A percentile compares a stretch with the other conserved stretches of the same genome.
These are phyloP conservation scores for Rhagophthalmus giganteus DNA, from an alignment of 2,888 invertebrate species.

Conservation along the genomic window DNA sequence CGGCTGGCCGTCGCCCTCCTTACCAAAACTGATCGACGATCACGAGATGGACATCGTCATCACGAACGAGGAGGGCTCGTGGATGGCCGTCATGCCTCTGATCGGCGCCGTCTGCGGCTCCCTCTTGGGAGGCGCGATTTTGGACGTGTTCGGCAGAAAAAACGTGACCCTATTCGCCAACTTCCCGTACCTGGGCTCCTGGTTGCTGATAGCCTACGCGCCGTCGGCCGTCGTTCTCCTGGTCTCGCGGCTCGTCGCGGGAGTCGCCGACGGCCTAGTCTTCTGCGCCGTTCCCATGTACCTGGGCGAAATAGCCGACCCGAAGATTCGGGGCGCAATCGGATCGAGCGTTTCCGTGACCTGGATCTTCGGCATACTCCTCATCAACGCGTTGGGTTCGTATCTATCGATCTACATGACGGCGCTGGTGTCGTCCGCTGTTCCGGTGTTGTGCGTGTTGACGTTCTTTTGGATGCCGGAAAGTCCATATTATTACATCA, in stretches of 20 bases:
- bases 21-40: slow-evolving; percentile 57
- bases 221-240: slow-evolving; percentile 61
- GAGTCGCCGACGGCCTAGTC: slow-evolving; percentile 58
- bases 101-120: slow-evolving; percentile 67
- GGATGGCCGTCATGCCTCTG: slow-evolving; percentile 68
- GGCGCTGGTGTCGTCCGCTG: slow-evolving; percentile 60
- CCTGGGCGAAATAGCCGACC: slow-evolving; percentile 63
- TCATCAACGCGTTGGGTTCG: slow-evolving; percentile 65
- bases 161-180: slow-evolving; percentile 65
- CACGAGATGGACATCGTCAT: slow-evolving; percentile 47
- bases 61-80: slow-evolving; percentile 59
- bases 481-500: slow-evolving; percentile 58
- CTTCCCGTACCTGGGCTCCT: slow-evolving; percentile 64
- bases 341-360: slow-evolving; percentile 64
- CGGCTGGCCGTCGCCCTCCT: slow-evolving; percentile 66
- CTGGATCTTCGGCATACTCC: slow-evolving; percentile 62
- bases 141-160: slow-evolving; percentile 71
- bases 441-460: slow-evolving; percentile 61
- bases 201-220: slow-evolving; percentile 66
- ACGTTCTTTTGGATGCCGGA: slow-evolving; percentile 68
- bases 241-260: slow-evolving; percentile 58
- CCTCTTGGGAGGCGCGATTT: slow-evolving; percentile 63
- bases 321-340: slow-evolving; percentile 63
- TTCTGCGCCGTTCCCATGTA: slow-evolving; percentile 61
- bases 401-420: slow-evolving; percentile 59